Evolutionary conservation across 1,140 invertebrate species (phyloP), one percentile per base, ranked within the genome.

Genomic region (Galleria mellonella): DNA sequence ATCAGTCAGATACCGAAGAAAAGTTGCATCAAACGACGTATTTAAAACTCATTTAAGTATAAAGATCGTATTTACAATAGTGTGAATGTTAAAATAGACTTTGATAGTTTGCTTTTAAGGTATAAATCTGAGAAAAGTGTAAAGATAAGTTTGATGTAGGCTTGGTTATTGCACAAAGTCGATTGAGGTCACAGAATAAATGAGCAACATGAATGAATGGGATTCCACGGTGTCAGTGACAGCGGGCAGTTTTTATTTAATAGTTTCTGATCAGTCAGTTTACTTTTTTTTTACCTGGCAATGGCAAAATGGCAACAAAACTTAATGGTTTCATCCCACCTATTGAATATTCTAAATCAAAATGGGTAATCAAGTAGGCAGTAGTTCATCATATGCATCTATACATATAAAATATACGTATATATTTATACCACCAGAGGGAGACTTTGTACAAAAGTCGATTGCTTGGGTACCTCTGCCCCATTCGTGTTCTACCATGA

Each of bases 181-280:
- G 36, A 69, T 65, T 62, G 66, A 46, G 66, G 66, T 69, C 62
- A 68, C 51, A 44, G 55, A 58, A 62, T 62, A 64, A 55, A 55
- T 57, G 59, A 36, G 47, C 51, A 43, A 64, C 51, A 32, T 51
- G 56, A 54, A 67, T 67, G 64, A 61, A 60, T 57, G 37, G 50
- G 45, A 42, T 47, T 55, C 49, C 12, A 9, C 23, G 41, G 17
- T 11, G 9, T 17, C 1, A 41, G 10, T 32, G 39, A 9, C 2
- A 30, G 38, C 38, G 38, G 28, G 32, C 5, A 32, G 32, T 10
- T 10, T 3, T 8, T 2, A 4, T 31, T 31, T 10, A n/a, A 31
- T 31, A n/a, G 2, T 2, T 31, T 2, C 1, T 2, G 11, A 32
- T 32, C 9, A 5, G 9, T 29, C 28, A 5, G 9, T 29, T 29